A percentile compares a stretch with the other conserved stretches of the same genome.
phyloP scores from a whole-genome alignment of 1,140 invertebrate genomes.

The Zophobas atratus region DNA sequence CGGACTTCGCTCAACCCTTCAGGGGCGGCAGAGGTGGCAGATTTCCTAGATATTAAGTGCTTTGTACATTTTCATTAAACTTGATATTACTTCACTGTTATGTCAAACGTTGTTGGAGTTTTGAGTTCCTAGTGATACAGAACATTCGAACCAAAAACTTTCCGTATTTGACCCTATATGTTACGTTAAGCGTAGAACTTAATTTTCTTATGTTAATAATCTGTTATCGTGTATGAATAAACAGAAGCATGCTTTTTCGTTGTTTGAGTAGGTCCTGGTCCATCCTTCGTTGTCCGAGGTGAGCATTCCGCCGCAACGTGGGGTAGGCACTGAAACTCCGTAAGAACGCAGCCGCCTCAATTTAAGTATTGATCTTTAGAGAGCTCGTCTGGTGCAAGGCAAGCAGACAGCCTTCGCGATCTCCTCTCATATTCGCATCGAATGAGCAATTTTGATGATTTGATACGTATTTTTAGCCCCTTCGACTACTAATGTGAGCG shows the following conservation, averaged over 20 bases:
- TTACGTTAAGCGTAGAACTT: neutral
- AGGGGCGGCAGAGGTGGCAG: neutral
- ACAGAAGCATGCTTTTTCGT: neutral
- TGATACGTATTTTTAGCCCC: slow-evolving; percentile 4
- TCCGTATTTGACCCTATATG: neutral
- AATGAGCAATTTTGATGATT: slow-evolving; percentile 4
- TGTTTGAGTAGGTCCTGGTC: neutral
- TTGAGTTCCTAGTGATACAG: neutral
- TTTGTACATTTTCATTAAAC: neutral
- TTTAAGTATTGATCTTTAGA: slow-evolving; percentile 42
- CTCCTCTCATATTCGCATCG: neutral
- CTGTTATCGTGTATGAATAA: slow-evolving; percentile 1
- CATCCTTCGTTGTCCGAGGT: too few species aligned
- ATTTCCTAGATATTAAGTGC: slow-evolving; percentile 13
- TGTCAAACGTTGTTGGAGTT: neutral
- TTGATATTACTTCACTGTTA: neutral
- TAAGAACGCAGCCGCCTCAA: slow-evolving; percentile 44
- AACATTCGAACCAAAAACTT: too few species aligned
- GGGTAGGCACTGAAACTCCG: slow-evolving; percentile 30
- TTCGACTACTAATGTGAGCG: neutral
- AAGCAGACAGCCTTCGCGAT: slow-evolving; percentile 41
- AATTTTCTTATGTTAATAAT: slow-evolving; percentile 4
- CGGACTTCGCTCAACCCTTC: slow-evolving; percentile 4
- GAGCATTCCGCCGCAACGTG: neutral
- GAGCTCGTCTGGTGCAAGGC: slow-evolving; percentile 34